phyloP scores from a whole-genome alignment of 2,888 invertebrate genomes.

The Troglohyphantes excavatus region DNA sequence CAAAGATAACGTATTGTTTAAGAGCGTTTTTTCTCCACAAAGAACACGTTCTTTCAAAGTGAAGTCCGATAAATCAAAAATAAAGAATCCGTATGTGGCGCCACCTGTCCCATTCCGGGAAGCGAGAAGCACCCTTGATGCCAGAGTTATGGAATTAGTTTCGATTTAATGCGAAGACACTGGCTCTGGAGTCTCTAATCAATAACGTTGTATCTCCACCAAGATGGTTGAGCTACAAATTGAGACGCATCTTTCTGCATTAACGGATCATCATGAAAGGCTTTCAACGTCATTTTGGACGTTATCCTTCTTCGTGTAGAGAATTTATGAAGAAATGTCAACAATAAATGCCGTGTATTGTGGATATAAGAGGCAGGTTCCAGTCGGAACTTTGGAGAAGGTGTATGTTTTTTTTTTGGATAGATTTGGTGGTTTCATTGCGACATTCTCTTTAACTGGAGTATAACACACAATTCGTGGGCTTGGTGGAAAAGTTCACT shows the following conservation, averaged over 20 bases:
- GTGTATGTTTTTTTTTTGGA: neutral
- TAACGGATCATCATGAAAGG: neutral
- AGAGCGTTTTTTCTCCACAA: no score
- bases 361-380: neutral
- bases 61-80: conserved; percentile 7
- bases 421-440: no score
- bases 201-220: conserved; percentile 18
- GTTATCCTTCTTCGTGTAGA: neutral
- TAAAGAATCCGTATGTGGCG: neutral
- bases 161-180: conserved; percentile 16
- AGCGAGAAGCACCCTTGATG: neutral
- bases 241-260: conserved; percentile 10
- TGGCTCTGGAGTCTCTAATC: neutral
- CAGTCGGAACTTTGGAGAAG: neutral
- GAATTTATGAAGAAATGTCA: conserved; percentile 1
- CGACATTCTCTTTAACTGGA: no score
- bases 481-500: no score
- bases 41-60: neutral
- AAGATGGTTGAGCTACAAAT: conserved; percentile 6
- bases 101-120: neutral
- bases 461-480: no score
- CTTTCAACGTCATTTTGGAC: neutral
- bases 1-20: no score
- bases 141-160: conserved; percentile 8
- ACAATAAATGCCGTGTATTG: neutral